Base-by-base conservation (phyloP, 2,797 vertebrate species). In the Steatocranus sp. region DNA sequence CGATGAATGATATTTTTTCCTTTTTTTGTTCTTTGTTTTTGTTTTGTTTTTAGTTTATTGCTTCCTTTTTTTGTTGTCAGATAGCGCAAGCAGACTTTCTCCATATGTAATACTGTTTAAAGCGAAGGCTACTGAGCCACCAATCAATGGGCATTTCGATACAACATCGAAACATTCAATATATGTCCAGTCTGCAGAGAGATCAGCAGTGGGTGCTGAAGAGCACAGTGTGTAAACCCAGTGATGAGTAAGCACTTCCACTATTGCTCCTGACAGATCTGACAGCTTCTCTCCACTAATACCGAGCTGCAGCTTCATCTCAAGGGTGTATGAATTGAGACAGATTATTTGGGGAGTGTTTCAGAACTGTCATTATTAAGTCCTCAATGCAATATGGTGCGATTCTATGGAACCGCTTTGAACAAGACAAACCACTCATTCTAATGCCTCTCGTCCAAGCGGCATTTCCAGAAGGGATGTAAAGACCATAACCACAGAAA, bases 231-330 rank as follows among this genome's bases (percentile, higher is more conserved):
- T 89, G 87, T 77, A 87, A 92, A 91, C 84, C 68, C 78, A 76
- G 70, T 83, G 86, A 91, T 94, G 93, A 94, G 84, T 92, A 91
- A 95, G 89, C 90, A 82, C 87, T 93, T 92, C 58, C 66, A 84
- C 90, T 88, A 92, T 93, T 89, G 85, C 81, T 84, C 58, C 83
- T 80, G 91, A 93, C 93, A 93, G 78, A 91, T 90, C 87, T 90
- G 93, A 92, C 91, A 92, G 88, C 91, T 88, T 89, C 82, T 90
- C 83, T 88, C 58, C 81, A 86, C 86, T 83, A 85, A 88, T 77
- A 78, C 90, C 53, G 36, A 85, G 81, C 81, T 48, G 63, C 80
- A 83, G 83, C 85, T 89, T 92, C 86, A 89, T 94, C 90, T 93
- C 87, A 84, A 88, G 85, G 90, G 77, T 90, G 88, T 87, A 89